phyloP scores from a whole-genome alignment of 2,888 invertebrate species.

The Tubulanus polymorphus region DNA sequence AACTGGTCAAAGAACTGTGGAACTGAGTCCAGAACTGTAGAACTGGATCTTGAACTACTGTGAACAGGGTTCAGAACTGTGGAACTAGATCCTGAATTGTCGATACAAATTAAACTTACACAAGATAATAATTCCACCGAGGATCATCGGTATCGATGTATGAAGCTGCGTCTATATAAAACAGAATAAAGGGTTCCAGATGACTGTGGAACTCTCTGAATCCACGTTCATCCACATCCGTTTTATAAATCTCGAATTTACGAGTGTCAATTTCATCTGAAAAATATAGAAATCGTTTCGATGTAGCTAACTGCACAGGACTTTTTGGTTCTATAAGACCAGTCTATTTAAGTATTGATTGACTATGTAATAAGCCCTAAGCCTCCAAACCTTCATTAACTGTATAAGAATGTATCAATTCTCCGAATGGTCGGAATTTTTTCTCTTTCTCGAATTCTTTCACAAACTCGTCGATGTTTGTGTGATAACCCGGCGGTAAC shows the following conservation, averaged over 20 bases:
- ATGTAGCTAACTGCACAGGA: background rate
- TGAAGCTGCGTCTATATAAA: conserved; percentile 95
- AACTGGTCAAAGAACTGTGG: no score
- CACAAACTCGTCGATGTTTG: conserved; percentile 71
- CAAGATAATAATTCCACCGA: conserved; percentile 65
- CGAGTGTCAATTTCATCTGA: conserved; percentile 30
- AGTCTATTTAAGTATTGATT: no score
- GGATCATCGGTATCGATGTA: conserved; percentile 90
- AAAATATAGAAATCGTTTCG: conserved; percentile 6
- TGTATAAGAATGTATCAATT: conserved; percentile 43
- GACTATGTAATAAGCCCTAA: no score
- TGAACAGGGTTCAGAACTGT: no score
- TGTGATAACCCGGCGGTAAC: conserved; percentile 67
- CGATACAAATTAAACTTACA: no score
- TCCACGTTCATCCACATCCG: conserved; percentile 66
- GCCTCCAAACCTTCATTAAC: no score
- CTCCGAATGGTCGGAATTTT: conserved; percentile 66
- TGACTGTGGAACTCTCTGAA: conserved; percentile 77
- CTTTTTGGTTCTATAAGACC: no score
- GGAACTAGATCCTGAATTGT: no score
- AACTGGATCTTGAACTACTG: no score
- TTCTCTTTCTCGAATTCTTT: conserved; percentile 66
- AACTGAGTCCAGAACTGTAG: no score
- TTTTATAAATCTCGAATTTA: conserved; percentile 75
- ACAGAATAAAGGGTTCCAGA: conserved; percentile 85